These are phyloP conservation scores for Phenganax marumi DNA, from an alignment of 92 coral and sea anemone species.

Conservation along the genomic window DNA sequence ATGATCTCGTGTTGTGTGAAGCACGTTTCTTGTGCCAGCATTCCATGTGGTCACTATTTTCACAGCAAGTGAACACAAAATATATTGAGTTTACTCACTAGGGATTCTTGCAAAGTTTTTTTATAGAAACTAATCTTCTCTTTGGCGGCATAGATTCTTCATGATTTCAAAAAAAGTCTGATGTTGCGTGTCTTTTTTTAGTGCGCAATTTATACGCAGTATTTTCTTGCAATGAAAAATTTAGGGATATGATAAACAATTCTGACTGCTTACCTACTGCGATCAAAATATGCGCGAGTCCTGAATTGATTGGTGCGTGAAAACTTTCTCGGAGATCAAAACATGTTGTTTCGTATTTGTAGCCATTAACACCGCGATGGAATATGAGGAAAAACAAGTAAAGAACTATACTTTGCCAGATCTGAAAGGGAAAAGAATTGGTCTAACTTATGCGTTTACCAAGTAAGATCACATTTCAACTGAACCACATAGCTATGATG, in stretches of 20 bases:
- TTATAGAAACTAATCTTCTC: too few relatives aligned
- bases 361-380: slow-evolving; percentile 24
- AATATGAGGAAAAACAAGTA: neutral
- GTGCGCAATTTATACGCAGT: too few relatives aligned
- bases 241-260: too few relatives aligned
- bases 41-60: neutral
- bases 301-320: too few relatives aligned
- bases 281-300: too few relatives aligned
- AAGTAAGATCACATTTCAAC: slow-evolving; percentile 17
- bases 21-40: neutral
- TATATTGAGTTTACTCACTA: neutral
- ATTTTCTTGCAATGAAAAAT: too few relatives aligned
- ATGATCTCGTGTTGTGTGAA: slow-evolving; percentile 19
- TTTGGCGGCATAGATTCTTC: too few relatives aligned
- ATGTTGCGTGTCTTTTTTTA: too few relatives aligned
- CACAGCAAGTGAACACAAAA: neutral
- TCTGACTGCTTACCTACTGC: too few relatives aligned
- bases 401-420: slow-evolving; percentile 18
- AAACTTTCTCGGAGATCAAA: too few relatives aligned
- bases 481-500: too few relatives aligned
- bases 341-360: neutral
- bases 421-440: slow-evolving; percentile 9
- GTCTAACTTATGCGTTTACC: neutral
- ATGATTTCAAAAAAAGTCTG: too few relatives aligned
- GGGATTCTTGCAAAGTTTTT: neutral